These are phyloP conservation scores for Pachypsylla venusta DNA, from an alignment of 1,140 invertebrate genomes.

Conservation along the genomic window DNA sequence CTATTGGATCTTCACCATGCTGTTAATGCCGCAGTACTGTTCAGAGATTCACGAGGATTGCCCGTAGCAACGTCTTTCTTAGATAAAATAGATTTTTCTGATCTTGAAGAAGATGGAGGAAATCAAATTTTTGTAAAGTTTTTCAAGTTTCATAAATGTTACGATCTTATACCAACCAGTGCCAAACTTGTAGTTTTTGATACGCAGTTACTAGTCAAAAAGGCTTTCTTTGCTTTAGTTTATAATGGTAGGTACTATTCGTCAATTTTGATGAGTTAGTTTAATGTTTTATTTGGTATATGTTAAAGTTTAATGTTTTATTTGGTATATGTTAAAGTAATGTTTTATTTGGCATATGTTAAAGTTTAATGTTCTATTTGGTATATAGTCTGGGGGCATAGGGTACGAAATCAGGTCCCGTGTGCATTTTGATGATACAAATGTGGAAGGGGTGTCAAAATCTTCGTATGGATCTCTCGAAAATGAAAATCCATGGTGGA, in stretches of 20 bases:
- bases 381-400: no score
- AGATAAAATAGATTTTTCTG: constrained; percentile 68
- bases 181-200: constrained; percentile 99
- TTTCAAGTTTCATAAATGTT: constrained; percentile 98
- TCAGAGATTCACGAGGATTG: constrained; percentile 72
- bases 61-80: constrained; percentile 76
- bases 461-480: no score
- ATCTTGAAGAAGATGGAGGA: constrained; percentile 88
- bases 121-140: constrained; percentile 95
- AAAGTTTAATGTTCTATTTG: no score
- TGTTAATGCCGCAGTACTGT: constrained; percentile 55
- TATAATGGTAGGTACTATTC: constrained; percentile 93
- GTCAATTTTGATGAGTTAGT: no score
- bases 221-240: constrained; percentile 96
- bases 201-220: constrained; percentile 96
- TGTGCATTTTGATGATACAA: no score
- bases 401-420: no score
- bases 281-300: no score
- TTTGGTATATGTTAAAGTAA: no score
- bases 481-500: no score
- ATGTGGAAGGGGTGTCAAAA: no score
- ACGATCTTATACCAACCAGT: constrained; percentile 97
- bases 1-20: constrained; percentile 59
- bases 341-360: no score
- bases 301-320: no score